Evolutionary conservation across 2,113 vertebrate genomes (phyloP).

Genomic region (Sminthopsis crassicaudata): DNA sequence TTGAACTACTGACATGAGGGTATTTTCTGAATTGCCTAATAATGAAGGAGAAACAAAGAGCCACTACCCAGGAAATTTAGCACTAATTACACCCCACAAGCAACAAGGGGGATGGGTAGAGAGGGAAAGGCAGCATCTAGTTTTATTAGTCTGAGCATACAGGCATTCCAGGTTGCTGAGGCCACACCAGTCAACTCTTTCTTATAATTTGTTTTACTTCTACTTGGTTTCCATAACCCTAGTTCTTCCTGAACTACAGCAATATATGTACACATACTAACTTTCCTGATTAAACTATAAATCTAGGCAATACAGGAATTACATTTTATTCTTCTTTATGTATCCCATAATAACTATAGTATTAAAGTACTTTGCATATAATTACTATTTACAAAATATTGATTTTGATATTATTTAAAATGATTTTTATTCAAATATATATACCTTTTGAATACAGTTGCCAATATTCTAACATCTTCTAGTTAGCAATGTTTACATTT

Average conservation of each 20-base stretch:
- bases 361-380: not conserved
- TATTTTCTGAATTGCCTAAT: not conserved
- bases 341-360: not conserved
- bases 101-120: not conserved
- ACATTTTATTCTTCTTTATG: not conserved
- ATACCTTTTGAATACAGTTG: not conserved
- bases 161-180: not conserved
- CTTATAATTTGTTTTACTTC: not conserved
- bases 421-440: slow-evolving; percentile 7
- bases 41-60: not conserved
- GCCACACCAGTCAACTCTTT: not conserved
- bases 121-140: not conserved
- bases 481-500: not conserved
- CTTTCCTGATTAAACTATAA: not conserved
- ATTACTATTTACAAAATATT: not conserved
- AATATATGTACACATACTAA: not conserved
- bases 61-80: not conserved
- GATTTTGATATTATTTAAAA: not conserved
- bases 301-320: not conserved
- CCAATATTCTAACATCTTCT: not conserved
- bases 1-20: not conserved
- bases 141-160: not conserved
- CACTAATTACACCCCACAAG: not conserved
- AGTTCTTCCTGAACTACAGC: not conserved
- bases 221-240: not conserved